These are phyloP conservation scores for Pristionchus maxplancki DNA, from an alignment of 2,888 invertebrate species.

Conservation along the genomic window DNA sequence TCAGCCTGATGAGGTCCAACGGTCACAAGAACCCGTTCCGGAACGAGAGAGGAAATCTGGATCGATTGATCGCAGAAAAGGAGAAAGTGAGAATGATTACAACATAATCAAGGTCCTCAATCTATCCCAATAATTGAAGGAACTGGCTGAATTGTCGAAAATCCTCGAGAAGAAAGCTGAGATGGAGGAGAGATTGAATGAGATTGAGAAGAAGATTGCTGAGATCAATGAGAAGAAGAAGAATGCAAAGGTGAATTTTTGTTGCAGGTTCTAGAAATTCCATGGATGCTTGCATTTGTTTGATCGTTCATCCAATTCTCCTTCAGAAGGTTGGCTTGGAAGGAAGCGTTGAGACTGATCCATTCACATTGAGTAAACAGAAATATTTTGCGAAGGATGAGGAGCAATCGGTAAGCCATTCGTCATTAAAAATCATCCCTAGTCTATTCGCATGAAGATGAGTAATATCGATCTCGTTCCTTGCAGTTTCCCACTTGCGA, in stretches of 20 bases:
- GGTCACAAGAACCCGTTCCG: constrained; percentile 19
- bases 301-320: background rate
- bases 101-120: background rate
- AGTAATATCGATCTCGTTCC: background rate
- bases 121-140: background rate
- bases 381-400: background rate
- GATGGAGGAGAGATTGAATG: background rate
- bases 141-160: background rate
- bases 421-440: too few relatives aligned
- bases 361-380: background rate
- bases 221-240: background rate
- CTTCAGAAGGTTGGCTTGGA: background rate
- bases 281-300: background rate
- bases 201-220: constrained; percentile 12
- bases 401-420: background rate
- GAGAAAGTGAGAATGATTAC: background rate
- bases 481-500: background rate
- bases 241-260: background rate
- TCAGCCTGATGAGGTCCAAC: background rate
- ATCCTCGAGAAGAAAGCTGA: background rate
- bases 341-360: background rate
- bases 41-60: background rate
- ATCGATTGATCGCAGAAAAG: background rate
- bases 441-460: background rate
- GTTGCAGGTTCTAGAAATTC: too few relatives aligned